phyloP scores from a whole-genome alignment of 2,888 invertebrate species.

The Eupithecia abbreviata region DNA sequence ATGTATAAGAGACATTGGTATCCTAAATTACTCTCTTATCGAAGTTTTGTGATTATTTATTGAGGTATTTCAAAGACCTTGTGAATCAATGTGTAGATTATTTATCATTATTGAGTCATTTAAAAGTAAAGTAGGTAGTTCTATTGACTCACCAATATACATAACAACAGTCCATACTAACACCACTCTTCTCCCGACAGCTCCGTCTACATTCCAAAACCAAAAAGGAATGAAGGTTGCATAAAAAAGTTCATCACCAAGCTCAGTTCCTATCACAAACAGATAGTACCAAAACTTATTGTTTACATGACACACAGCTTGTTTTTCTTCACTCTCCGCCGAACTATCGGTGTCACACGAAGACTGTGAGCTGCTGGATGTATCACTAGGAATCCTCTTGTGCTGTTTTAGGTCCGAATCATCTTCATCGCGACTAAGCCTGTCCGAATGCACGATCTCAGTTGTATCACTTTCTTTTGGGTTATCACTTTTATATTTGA shows the following conservation, averaged over 20 bases:
- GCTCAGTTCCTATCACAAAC: constrained; percentile 92
- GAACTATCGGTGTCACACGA: constrained; percentile 73
- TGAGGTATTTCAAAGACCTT: background rate
- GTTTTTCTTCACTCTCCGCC: constrained; percentile 63
- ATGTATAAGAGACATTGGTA: too few relatives aligned
- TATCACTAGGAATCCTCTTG: constrained; percentile 72
- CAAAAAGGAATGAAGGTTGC: constrained; percentile 95
- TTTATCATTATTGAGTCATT: background rate
- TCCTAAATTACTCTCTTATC: background rate
- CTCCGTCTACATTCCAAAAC: constrained; percentile 97
- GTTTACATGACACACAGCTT: constrained; percentile 81
- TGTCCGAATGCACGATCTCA: constrained; percentile 64
- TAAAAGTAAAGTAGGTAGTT: background rate
- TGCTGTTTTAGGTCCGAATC: constrained; percentile 61
- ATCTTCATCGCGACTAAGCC: constrained; percentile 55
- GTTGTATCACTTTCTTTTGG: constrained; percentile 56
- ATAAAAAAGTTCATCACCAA: constrained; percentile 96
- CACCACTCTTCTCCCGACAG: constrained; percentile 91
- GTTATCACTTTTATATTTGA: constrained; percentile 77
- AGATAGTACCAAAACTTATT: constrained; percentile 93
- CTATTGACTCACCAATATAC: constrained; percentile 88
- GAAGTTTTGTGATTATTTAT: background rate
- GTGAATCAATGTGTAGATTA: background rate
- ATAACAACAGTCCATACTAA: constrained; percentile 92
- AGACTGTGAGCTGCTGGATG: constrained; percentile 69